phyloP scores from a whole-genome alignment of 2,113 vertebrate genomes.

The Seriola aureovittata region DNA sequence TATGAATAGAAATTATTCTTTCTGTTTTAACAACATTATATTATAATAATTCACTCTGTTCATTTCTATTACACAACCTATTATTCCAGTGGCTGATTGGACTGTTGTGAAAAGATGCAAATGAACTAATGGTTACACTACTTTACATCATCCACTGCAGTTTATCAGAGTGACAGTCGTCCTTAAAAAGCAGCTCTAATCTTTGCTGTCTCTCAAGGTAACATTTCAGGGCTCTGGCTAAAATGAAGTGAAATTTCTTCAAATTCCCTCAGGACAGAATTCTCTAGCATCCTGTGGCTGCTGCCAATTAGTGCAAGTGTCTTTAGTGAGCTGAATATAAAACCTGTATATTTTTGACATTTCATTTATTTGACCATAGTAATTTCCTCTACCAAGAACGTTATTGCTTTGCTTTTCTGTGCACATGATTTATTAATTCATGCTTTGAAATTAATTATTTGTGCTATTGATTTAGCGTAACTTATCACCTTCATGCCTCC shows the following conservation, averaged over 20 bases:
- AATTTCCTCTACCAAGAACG: background rate
- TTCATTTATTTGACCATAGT: background rate
- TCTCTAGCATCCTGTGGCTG: background rate
- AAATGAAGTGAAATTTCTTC: background rate
- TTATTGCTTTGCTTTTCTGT: background rate
- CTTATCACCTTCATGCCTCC: background rate
- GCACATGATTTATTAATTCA: no score
- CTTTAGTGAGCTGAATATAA: background rate
- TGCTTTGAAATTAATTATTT: no score
- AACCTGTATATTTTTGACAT: background rate
- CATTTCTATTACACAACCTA: background rate
- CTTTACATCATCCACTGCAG: background rate
- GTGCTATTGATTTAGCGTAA: background rate
- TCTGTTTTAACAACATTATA: no score
- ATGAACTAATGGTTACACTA: background rate
- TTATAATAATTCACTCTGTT: no score
- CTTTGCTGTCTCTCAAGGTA: constrained; percentile 34
- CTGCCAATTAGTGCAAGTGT: background rate
- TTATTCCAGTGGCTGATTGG: background rate
- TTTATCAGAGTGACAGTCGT: constrained; percentile 16
- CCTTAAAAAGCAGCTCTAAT: constrained; percentile 18
- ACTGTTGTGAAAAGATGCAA: background rate
- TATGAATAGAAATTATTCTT: background rate
- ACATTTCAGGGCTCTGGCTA: constrained; percentile 18
- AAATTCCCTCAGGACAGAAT: background rate